A percentile compares a stretch with the other conserved stretches of the same genome.
These are phyloP conservation scores for Drosophila demipolita DNA, from an alignment of 2,888 invertebrate species.

Conservation along the genomic window DNA sequence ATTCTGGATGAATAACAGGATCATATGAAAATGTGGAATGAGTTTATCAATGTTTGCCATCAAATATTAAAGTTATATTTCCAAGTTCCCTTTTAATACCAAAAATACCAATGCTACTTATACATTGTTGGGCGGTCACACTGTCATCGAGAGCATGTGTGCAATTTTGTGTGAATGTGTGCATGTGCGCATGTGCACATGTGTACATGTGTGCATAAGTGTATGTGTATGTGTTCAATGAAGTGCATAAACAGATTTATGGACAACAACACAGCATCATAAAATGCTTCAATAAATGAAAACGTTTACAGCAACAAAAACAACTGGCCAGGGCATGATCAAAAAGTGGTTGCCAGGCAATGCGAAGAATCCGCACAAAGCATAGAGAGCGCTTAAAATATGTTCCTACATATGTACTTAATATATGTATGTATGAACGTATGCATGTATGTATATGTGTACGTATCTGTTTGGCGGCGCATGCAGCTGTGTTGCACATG, in stretches of 20 bases:
- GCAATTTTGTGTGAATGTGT: conserved; percentile 28
- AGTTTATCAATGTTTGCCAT: conserved; percentile 1
- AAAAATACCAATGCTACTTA: conserved; percentile 17
- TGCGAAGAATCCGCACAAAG: conserved; percentile 54
- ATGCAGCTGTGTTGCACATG: conserved; percentile 80
- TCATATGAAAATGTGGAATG: background rate
- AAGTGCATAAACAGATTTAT: conserved; percentile 78
- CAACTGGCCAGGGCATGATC: conserved; percentile 47
- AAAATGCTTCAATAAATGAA: conserved; percentile 76
- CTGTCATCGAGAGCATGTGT: conserved; percentile 11
- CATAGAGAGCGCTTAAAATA: conserved; percentile 56
- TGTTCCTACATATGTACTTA: conserved; percentile 19
- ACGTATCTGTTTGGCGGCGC: conserved; percentile 24
- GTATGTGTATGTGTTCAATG: conserved; percentile 56
- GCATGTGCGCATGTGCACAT: conserved; percentile 7
- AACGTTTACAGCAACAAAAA: conserved; percentile 65
- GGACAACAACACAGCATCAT: conserved; percentile 70
- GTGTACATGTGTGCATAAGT: conserved; percentile 16
- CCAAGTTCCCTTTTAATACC: conserved; percentile 10
- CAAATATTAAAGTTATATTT: conserved; percentile 14
- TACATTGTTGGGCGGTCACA: conserved; percentile 26
- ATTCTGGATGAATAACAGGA: background rate
- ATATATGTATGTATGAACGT: conserved; percentile 4
- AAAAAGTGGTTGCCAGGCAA: conserved; percentile 71
- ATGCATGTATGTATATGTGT: conserved; percentile 3